A percentile compares a stretch with the other conserved stretches of the same genome.
Evolutionary conservation across 2,888 invertebrate species (phyloP).

Genomic region (Epiblema foenella): DNA sequence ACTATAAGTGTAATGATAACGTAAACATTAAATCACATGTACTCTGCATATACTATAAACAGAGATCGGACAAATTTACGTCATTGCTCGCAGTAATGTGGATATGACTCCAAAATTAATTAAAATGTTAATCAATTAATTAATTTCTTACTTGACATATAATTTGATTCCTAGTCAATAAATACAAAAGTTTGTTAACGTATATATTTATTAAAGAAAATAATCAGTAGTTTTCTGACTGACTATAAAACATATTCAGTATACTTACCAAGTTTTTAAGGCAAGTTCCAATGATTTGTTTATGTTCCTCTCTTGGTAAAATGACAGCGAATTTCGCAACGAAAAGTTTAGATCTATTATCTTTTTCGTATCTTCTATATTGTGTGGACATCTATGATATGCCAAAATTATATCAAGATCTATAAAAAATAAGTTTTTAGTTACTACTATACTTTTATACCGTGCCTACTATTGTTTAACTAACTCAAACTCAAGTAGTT

Average conservation of each 20-base stretch:
- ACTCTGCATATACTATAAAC: too few species aligned
- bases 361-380: constrained; percentile 86
- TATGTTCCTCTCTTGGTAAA: constrained; percentile 82
- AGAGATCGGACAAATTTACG: too few species aligned
- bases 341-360: constrained; percentile 89
- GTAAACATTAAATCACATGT: not conserved
- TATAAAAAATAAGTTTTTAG: constrained; percentile 53
- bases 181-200: too few species aligned
- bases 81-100: too few species aligned
- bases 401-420: constrained; percentile 87
- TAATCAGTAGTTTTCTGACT: too few species aligned
- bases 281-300: constrained; percentile 66
- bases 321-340: constrained; percentile 86
- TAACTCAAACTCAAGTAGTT: too few species aligned
- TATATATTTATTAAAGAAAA: too few species aligned
- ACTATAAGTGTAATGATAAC: not conserved
- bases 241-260: too few species aligned
- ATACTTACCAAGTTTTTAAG: constrained; percentile 69
- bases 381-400: constrained; percentile 87
- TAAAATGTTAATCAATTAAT: too few species aligned
- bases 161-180: too few species aligned
- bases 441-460: not conserved
- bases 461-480: not conserved
- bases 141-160: too few species aligned
- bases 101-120: too few species aligned